phyloP scores from a whole-genome alignment of 2,113 vertebrate species.

The Pollachius pollachius region DNA sequence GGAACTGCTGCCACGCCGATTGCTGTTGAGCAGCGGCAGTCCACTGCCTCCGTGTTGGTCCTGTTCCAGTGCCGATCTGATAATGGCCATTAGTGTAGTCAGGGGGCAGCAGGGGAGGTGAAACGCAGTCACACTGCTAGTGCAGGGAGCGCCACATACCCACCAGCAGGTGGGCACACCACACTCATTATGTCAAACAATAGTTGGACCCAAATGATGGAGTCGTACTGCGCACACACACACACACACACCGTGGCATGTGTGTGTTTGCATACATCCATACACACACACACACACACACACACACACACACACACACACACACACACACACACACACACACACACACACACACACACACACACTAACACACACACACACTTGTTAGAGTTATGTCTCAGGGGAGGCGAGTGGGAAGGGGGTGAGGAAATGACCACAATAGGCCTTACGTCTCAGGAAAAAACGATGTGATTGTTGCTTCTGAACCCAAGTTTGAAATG shows the following conservation, averaged over 20 bases:
- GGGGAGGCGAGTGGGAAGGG: neutral
- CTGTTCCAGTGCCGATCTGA: slow-evolving; percentile 36
- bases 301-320: too few species aligned
- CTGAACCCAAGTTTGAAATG: slow-evolving; percentile 9
- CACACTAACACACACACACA: slow-evolving; percentile 11
- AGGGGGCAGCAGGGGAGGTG: slow-evolving; percentile 29
- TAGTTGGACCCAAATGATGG: neutral
- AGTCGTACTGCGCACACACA: neutral
- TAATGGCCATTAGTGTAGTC: slow-evolving; percentile 34
- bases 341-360: neutral
- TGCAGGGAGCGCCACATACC: neutral
- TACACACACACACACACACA: too few species aligned
- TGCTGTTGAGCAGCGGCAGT: neutral
- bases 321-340: too few species aligned
- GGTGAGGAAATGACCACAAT: slow-evolving; percentile 4
- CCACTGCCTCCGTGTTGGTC: slow-evolving; percentile 15
- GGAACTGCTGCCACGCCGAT: slow-evolving; percentile 21
- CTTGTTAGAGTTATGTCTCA: neutral
- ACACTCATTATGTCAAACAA: slow-evolving; percentile 1
- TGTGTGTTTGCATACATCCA: neutral
- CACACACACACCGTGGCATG: too few species aligned
- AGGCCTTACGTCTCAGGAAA: slow-evolving; percentile 8
- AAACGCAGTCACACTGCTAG: slow-evolving; percentile 1
- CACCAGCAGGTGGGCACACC: neutral
- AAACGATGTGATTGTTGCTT: neutral